A percentile compares a stretch with the other conserved stretches of the same genome.
Conservation (phyloP, 92 coral and sea anemone genomes). For the Palythoa grandiflora region DNA sequence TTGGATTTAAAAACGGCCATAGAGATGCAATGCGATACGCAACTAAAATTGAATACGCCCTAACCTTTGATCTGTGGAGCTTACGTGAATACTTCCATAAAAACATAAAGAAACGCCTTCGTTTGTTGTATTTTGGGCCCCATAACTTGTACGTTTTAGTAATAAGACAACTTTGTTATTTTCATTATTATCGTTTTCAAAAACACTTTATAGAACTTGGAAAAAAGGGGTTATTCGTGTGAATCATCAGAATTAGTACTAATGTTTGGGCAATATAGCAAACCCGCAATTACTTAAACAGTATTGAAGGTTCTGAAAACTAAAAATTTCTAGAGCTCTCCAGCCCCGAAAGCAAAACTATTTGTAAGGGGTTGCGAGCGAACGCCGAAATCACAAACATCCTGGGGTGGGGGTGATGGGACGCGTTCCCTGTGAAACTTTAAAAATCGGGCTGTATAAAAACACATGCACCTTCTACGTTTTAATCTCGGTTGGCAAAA, state of each 20-base stretch:
- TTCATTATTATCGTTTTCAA: background rate
- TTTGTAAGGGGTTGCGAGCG: too few species aligned
- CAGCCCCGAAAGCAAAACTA: background rate
- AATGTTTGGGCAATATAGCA: too few species aligned
- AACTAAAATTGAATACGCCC: background rate
- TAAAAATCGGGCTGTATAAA: too few species aligned
- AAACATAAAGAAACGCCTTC: background rate
- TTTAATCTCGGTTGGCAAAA: too few species aligned
- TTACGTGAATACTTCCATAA: background rate
- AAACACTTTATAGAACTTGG: background rate
- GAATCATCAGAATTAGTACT: too few species aligned
- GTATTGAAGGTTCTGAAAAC: background rate
- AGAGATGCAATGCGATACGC: constrained; percentile 6
- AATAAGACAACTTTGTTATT: background rate
- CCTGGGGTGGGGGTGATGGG: too few species aligned
- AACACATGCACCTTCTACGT: too few species aligned
- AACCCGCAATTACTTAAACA: too few species aligned
- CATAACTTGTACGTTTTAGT: background rate
- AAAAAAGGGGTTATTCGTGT: too few species aligned
- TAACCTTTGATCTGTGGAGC: background rate
- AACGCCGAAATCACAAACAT: too few species aligned
- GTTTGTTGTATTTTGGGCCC: background rate
- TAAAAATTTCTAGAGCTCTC: background rate
- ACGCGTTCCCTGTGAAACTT: too few species aligned
- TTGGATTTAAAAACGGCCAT: background rate